A percentile compares a stretch with the other conserved stretches of the same genome.
Conservation (phyloP, 2,888 invertebrate species). For the Endotricha flammealis region DNA sequence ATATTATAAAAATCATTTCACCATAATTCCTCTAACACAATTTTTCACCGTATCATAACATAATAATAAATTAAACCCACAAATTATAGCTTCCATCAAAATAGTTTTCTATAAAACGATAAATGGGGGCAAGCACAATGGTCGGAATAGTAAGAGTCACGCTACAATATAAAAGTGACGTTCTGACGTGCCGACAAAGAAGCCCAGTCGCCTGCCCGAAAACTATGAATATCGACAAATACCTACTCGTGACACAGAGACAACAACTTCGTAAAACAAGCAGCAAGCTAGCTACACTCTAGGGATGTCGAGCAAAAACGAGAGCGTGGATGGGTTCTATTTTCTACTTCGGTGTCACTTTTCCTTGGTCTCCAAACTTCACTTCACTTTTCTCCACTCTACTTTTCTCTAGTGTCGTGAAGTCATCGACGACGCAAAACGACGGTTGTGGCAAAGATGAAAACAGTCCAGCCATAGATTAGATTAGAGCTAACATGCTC, state of each 20-base stretch:
- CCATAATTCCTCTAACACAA: not conserved
- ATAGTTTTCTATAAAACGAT: conserved; percentile 23
- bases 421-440: no score
- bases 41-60: not conserved
- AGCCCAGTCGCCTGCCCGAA: conserved; percentile 36
- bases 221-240: conserved; percentile 48
- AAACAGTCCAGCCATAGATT: no score
- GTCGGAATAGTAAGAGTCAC: conserved; percentile 39
- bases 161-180: conserved; percentile 45
- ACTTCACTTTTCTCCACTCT: no score
- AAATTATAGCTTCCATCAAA: conserved; percentile 13
- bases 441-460: no score
- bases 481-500: no score
- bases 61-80: conserved; percentile 6
- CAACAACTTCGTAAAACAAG: not conserved
- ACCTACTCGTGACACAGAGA: conserved; percentile 32
- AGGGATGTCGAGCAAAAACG: not conserved
- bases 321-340: no score
- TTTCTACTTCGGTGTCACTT: no score
- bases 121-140: conserved; percentile 26
- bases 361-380: no score
- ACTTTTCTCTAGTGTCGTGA: no score
- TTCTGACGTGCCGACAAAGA: conserved; percentile 48
- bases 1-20: no score
- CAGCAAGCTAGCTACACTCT: not conserved